Base-by-base conservation (phyloP, 1,140 invertebrate species). In the Sarcophaga bullata region DNA sequence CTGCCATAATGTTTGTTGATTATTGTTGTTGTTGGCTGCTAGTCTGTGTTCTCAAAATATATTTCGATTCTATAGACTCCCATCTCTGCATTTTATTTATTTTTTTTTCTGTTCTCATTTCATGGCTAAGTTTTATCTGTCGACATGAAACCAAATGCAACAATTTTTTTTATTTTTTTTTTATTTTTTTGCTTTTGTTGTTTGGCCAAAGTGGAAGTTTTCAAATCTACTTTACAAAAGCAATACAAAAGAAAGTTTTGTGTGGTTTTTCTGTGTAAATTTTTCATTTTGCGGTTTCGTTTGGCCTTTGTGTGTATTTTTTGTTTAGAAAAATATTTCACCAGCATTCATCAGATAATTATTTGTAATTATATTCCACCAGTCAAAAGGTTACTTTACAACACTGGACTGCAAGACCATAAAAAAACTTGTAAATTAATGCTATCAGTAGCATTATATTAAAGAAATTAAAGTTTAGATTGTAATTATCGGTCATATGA, bases 241-340 rank as follows among this genome's bases (percentile, higher is more conserved):
- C 25, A 37, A 37, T 37, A 37, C 25, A 37, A 37, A 37, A 37
- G 25, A 37, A 17, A 68, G 19, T 19, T 37, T 19, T 68, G 62
- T 37, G n/a, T 68, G 62, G 17, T 68, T 68, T 68, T 68, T n/a
- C n/a, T 13, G 9, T 68, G 62, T 19, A 68, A 68, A 68, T 68
- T 37, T 68, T 68, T 19, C 62, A 68, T 68, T 37, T 68, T 68
- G 62, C n/a, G 62, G 62, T 68, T 68, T 19, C 19, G 9, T 19
- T 68, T 68, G 6, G 8, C 62, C 17, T 68, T 68, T 68, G 62
- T 68, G 17, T 68, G 19, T 68, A 68, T 17, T 58, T 13, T 58
- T 58, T 58, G 13, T 58, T 58, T 58, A 37, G 25, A 37, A 37
- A 37, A 37, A 37, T 37, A 37, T 37, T 4, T 37, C 25, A 37